These are phyloP conservation scores for Lucilia cuprina DNA, from an alignment of 1,140 invertebrate species.

Conservation along the genomic window DNA sequence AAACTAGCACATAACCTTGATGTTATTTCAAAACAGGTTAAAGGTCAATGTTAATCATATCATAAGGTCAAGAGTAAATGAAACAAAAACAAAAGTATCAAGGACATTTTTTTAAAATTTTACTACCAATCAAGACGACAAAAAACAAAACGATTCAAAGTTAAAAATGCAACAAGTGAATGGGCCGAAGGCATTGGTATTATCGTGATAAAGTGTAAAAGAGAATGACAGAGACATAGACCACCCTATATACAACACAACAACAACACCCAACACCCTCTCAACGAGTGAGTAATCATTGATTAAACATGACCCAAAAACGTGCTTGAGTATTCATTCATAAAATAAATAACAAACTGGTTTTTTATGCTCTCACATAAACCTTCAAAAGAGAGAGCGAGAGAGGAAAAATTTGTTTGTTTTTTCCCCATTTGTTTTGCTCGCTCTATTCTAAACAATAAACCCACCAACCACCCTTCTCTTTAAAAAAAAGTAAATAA, in stretches of 20 bases:
- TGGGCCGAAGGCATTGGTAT: no score
- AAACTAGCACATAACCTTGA: neutral
- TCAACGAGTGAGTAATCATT: neutral
- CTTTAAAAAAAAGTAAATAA: neutral
- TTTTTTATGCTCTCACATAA: neutral
- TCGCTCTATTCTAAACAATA: slow-evolving; percentile 35
- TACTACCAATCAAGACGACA: neutral
- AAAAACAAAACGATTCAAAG: neutral
- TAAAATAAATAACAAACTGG: neutral
- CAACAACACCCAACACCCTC: neutral
- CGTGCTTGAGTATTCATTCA: slow-evolving; percentile 16
- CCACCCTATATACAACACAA: neutral
- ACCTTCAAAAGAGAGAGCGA: neutral
- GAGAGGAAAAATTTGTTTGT: neutral
- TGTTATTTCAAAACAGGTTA: neutral
- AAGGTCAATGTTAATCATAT: slow-evolving; percentile 21
- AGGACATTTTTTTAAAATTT: neutral
- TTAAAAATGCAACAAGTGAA: slow-evolving; percentile 4
- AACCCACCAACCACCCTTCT: neutral
- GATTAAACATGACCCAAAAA: slow-evolving; percentile 18
- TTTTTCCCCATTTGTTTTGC: neutral
- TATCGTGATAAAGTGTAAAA: neutral
- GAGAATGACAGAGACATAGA: neutral
- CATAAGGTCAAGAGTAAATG: neutral
- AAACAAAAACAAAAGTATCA: slow-evolving; percentile 14